Evolutionary conservation across 2,113 vertebrate genomes (phyloP).

Genomic region (Tetrao urogallus): DNA sequence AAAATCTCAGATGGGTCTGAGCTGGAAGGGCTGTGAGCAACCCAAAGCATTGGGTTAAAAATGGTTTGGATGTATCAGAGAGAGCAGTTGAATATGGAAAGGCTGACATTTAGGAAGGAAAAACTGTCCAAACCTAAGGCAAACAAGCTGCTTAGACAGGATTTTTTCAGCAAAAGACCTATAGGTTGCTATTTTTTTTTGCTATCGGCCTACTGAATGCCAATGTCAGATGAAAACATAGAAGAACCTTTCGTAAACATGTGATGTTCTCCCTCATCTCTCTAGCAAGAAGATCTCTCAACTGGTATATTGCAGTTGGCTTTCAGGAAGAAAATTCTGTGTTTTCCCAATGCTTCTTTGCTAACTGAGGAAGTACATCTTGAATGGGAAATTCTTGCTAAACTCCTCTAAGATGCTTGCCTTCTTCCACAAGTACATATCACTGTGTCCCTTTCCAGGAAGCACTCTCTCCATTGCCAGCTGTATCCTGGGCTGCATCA

Average conservation of each 20-base stretch:
- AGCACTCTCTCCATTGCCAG: neutral
- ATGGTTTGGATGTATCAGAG: neutral
- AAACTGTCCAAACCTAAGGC: neutral
- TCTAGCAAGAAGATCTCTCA: neutral
- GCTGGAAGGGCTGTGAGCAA: neutral
- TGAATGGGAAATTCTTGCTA: neutral
- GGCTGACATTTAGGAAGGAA: neutral
- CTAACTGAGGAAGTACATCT: neutral
- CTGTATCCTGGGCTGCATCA: too few species aligned
- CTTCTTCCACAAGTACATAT: fast-evolving
- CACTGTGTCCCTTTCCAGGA: neutral
- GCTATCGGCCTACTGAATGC: neutral
- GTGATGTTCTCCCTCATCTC: neutral
- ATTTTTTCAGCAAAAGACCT: neutral
- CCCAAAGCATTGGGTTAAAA: neutral
- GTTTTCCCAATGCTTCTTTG: neutral
- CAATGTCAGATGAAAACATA: neutral
- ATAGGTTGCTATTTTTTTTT: neutral
- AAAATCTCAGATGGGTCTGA: neutral
- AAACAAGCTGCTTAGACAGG: neutral
- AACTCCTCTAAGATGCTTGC: neutral
- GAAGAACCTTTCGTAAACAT: neutral
- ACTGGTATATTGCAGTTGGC: neutral
- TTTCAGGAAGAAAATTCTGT: neutral
- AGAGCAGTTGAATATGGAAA: neutral